These are phyloP conservation scores for Platyura marginata DNA, from an alignment of 1,140 invertebrate genomes.

Conservation along the genomic window DNA sequence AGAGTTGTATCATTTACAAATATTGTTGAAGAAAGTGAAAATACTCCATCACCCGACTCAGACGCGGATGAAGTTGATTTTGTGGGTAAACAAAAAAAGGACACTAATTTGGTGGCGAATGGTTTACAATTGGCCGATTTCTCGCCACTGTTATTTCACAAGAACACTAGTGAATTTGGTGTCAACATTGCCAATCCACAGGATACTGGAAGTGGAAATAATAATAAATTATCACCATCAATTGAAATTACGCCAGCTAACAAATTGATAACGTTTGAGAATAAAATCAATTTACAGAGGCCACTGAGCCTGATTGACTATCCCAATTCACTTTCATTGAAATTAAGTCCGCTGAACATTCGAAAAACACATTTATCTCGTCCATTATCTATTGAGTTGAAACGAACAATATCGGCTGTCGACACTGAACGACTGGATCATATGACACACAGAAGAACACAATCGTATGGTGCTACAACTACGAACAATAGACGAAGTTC, in stretches of 20 bases:
- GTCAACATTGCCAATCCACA: background rate
- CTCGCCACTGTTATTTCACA: background rate
- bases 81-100: background rate
- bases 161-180: background rate
- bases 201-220: too few species aligned
- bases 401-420: background rate
- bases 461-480: slow-evolving; percentile 18
- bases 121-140: background rate
- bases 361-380: background rate
- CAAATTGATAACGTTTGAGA: background rate
- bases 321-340: too few species aligned
- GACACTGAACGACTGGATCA: background rate
- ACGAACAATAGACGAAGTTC: slow-evolving; percentile 7
- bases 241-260: background rate
- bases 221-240: background rate
- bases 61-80: background rate
- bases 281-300: background rate
- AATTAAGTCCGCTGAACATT: background rate
- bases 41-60: background rate
- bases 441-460: slow-evolving; percentile 13
- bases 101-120: background rate
- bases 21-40: slow-evolving; percentile 19
- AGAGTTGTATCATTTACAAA: slow-evolving; percentile 10
- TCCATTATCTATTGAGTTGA: background rate
- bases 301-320: background rate